phyloP scores from a whole-genome alignment of 2,113 vertebrate species.

The Ia io region DNA sequence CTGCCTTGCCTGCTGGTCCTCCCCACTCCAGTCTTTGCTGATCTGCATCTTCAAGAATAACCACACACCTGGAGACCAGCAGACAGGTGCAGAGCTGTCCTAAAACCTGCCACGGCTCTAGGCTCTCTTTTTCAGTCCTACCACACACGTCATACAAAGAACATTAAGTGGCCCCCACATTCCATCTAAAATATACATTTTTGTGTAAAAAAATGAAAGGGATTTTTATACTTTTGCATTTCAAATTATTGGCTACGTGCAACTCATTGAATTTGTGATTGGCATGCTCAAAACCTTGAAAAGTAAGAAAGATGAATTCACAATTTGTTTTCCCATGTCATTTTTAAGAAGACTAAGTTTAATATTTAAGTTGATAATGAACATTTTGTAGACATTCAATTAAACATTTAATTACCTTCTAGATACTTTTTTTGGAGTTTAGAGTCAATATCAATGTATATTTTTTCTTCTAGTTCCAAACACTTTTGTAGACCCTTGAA shows the following conservation, averaged over 20 bases:
- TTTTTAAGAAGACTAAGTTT: constrained; percentile 7
- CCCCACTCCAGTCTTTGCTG: neutral
- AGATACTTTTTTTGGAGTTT: neutral
- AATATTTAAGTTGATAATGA: constrained; percentile 9
- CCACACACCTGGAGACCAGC: neutral
- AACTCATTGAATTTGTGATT: neutral
- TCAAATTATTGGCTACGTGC: neutral
- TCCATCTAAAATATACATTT: neutral
- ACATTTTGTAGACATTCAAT: constrained; percentile 28
- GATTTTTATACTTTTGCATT: constrained; percentile 3
- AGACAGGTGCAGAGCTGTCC: neutral
- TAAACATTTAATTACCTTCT: neutral
- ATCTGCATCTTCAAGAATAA: neutral
- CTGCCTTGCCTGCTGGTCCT: neutral
- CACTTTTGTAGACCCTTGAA: neutral
- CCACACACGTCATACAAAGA: neutral
- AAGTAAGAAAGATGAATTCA: constrained; percentile 4
- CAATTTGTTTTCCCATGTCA: constrained; percentile 19
- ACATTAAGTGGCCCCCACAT: neutral
- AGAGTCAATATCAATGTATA: neutral
- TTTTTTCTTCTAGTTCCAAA: neutral
- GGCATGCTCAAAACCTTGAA: constrained; percentile 6
- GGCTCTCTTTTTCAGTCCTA: neutral
- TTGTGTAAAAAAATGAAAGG: neutral
- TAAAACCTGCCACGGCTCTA: neutral